phyloP scores from a whole-genome alignment of 1,140 invertebrate species.

The Zophobas morio region DNA sequence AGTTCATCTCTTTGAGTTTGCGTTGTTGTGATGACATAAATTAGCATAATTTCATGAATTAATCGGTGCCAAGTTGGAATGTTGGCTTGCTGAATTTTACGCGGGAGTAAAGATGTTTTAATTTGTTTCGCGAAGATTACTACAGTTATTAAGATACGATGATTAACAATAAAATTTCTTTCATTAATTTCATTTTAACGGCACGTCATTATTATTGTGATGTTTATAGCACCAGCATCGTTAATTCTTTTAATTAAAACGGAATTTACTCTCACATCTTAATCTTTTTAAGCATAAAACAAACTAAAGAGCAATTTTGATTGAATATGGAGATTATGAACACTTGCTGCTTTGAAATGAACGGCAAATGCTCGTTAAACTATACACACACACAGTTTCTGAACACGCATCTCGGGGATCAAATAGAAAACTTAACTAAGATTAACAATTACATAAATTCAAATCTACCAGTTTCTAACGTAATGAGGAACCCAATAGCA shows the following conservation, averaged over 20 bases:
- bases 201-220: conserved; percentile 5
- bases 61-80: conserved; percentile 20
- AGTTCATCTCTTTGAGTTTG: conserved; percentile 7
- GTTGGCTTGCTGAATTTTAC: neutral
- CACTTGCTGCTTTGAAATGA: too few species aligned
- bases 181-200: conserved; percentile 2
- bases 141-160: conserved; percentile 20
- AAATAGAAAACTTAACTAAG: too few species aligned
- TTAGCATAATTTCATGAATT: conserved; percentile 35
- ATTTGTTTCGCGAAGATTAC: conserved; percentile 4
- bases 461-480: too few species aligned
- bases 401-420: too few species aligned
- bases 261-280: neutral
- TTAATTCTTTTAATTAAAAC: conserved; percentile 19
- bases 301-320: too few species aligned
- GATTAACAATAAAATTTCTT: conserved; percentile 11
- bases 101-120: neutral
- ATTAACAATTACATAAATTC: too few species aligned
- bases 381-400: too few species aligned
- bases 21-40: conserved; percentile 28
- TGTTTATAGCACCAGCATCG: neutral
- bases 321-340: too few species aligned
- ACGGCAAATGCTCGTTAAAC: too few species aligned
- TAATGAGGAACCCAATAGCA: too few species aligned
- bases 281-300: too few species aligned